Percentiles rank a stretch among this genome's conserved stretches.
Evolutionary conservation across 2,888 invertebrate genomes (phyloP).

Genomic region (Dioctria rufipes): DNA sequence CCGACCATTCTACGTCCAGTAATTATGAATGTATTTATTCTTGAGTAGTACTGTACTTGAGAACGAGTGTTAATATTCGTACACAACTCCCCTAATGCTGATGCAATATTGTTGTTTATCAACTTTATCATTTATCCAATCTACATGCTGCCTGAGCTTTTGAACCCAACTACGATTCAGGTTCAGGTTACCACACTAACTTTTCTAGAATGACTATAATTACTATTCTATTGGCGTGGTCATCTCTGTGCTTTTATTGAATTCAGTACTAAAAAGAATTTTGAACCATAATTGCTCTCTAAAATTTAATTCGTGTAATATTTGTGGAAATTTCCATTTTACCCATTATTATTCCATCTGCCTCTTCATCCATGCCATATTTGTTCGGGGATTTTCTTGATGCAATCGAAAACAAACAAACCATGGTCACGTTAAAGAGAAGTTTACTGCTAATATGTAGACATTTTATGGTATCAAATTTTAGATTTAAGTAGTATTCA

Average conservation of each 20-base stretch:
- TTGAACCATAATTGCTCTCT: background rate
- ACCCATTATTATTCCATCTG: no score
- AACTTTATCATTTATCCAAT: background rate
- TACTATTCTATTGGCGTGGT: background rate
- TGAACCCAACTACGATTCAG: background rate
- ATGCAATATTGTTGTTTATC: background rate
- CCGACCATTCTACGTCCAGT: no score
- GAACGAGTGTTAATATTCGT: background rate
- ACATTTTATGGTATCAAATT: no score
- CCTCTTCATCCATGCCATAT: no score
- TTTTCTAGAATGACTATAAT: background rate
- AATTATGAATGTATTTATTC: background rate
- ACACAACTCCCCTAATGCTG: background rate
- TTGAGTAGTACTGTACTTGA: background rate
- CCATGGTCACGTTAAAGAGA: no score
- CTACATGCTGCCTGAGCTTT: background rate
- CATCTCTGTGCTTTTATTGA: constrained; percentile 1
- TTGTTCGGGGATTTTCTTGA: no score
- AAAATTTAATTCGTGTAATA: background rate
- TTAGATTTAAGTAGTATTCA: no score
- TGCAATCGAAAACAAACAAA: no score
- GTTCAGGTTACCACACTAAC: background rate
- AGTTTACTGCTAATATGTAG: no score
- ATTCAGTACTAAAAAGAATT: background rate
- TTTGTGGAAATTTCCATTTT: background rate